Base-by-base conservation (phyloP, 2,113 vertebrate genomes). In the Raphicerus campestris region DNA sequence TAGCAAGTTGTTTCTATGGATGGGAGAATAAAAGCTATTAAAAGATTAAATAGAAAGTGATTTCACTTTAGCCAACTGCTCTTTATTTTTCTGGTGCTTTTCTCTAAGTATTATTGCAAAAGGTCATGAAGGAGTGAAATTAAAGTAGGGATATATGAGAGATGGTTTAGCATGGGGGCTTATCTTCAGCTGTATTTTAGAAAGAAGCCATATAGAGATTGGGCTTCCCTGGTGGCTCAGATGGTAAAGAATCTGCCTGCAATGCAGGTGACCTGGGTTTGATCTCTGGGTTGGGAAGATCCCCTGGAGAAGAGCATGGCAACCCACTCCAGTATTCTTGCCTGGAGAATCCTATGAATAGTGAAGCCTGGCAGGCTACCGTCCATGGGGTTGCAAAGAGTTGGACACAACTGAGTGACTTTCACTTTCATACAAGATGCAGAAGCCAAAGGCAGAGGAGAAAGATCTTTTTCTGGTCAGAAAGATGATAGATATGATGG, bases 21-120 rank as follows among this genome's bases (percentile, higher is more conserved):
- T 89, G 35, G 35, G 19, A 97, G 84, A 96, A 97, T 96, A 97
- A 96, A 97, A 86, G 28, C 75, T 90, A 96, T 96, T 95, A 98
- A 85, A 39, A 94, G 49, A 97, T 96, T 85, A 97, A 97, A 85
- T 73, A 78, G 82, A 90, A 95, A 88, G 49, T 94, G 81, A 87
- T 82, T 96, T 93, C 49, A 96, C 87, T 96, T 92, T 87, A 95
- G 24, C 32, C 39, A 94, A 92, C 83, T 75, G 26, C 58, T 58
- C 78, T 93, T 89, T 87, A 70, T 83, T 73, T 87, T 92, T 89
- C 35, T 82, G 15, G 19, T 70, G n/a, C 45, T 92, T 93, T 94
- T 75, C 73, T 96, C 45, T 88, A 32, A 93, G 42, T n/a, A 61
- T 90, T 60, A 93, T 95, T 77, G 30, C 24, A 82, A 87, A 94